Evolutionary conservation across 1,140 invertebrate species (phyloP).

Genomic region (Stenopsyche tienmushanensis): DNA sequence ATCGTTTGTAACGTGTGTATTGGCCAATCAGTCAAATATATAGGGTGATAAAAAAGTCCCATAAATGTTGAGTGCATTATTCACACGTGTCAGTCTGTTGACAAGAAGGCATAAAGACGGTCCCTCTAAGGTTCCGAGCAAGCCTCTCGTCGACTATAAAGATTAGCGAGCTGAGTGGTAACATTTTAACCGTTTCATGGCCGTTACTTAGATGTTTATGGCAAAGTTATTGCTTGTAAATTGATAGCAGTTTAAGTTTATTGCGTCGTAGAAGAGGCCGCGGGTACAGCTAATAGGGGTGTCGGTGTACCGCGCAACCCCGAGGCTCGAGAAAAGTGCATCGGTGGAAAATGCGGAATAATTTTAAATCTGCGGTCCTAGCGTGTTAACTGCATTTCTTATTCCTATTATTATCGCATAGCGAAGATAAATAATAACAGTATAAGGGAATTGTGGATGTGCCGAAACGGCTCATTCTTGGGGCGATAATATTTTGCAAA

Average conservation of each 20-base stretch:
- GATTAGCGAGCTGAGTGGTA: conserved; percentile 38
- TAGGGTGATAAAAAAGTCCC: conserved; percentile 17
- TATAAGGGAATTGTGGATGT: not conserved
- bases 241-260: conserved; percentile 42
- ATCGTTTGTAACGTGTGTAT: not conserved
- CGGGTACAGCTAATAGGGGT: conserved; percentile 35
- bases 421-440: not conserved
- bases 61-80: conserved; percentile 18
- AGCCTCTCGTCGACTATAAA: conserved; percentile 32
- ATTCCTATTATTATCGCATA: not conserved
- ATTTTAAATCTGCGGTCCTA: too few species aligned
- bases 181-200: conserved; percentile 35
- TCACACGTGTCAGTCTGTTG: conserved; percentile 26
- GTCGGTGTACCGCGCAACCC: conserved; percentile 11
- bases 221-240: conserved; percentile 41
- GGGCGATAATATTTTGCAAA: not conserved
- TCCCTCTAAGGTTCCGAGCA: conserved; percentile 8
- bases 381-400: not conserved
- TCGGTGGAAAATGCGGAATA: too few species aligned
- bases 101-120: conserved; percentile 29
- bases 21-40: conserved; percentile 15
- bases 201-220: conserved; percentile 36
- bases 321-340: conserved; percentile 12
- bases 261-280: conserved; percentile 15
- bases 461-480: too few species aligned